A percentile compares a stretch with the other conserved stretches of the same genome.
Evolutionary conservation across 2,113 vertebrate species (phyloP).

Genomic region (Zosterops lateralis): DNA sequence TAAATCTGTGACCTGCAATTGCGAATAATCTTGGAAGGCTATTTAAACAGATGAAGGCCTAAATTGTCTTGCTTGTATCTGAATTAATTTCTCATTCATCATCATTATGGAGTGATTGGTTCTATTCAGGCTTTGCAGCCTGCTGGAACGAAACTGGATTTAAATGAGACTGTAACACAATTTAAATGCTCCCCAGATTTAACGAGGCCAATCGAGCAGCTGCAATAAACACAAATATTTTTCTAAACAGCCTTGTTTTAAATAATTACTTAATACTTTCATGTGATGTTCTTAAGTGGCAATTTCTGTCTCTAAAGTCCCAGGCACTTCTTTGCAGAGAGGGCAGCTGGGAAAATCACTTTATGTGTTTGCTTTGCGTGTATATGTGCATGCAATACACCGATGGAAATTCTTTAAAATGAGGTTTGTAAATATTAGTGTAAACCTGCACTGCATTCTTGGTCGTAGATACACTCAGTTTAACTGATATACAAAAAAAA

Average conservation of each 20-base stretch:
- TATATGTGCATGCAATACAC: neutral
- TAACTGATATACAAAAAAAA: neutral
- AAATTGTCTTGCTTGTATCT: slow-evolving; percentile 98
- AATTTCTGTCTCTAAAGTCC: slow-evolving; percentile 64
- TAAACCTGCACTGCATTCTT: neutral
- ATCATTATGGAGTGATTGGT: slow-evolving; percentile 97
- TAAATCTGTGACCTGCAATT: slow-evolving; percentile 96
- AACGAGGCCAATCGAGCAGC: slow-evolving; percentile 81
- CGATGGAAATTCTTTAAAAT: neutral
- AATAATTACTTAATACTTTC: slow-evolving; percentile 83
- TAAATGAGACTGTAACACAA: slow-evolving; percentile 95
- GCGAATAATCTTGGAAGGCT: slow-evolving; percentile 96
- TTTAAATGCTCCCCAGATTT: slow-evolving; percentile 85
- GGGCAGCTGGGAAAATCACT: slow-evolving; percentile 28
- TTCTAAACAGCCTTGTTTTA: slow-evolving; percentile 82
- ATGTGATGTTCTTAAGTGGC: slow-evolving; percentile 75
- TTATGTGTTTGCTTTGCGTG: slow-evolving; percentile 38
- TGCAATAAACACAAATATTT: slow-evolving; percentile 86
- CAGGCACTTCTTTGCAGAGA: slow-evolving; percentile 41
- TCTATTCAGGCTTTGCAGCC: slow-evolving; percentile 88
- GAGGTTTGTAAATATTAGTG: neutral
- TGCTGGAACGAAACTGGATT: slow-evolving; percentile 86
- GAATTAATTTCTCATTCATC: slow-evolving; percentile 99
- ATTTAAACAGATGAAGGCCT: slow-evolving; percentile 99
- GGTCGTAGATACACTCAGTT: neutral